phyloP scores from a whole-genome alignment of 2,888 invertebrate species.

The Oxycera nigricornis region DNA sequence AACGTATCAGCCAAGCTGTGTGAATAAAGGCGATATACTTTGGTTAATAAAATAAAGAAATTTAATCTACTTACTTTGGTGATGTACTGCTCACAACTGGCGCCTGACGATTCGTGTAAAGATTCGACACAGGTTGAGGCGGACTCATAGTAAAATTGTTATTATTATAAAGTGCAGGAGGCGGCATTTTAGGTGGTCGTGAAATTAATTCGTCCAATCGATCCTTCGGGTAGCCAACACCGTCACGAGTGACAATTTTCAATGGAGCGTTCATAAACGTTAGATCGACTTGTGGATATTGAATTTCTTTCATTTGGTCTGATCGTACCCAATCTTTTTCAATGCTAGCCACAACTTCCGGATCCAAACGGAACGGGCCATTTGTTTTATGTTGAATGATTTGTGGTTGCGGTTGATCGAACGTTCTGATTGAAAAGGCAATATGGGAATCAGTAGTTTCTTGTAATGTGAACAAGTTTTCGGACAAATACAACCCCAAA shows the following conservation, averaged over 20 bases:
- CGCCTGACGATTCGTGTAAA: constrained; percentile 38
- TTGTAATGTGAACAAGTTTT: too few species aligned
- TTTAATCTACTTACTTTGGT: constrained; percentile 27
- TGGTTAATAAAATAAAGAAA: background rate
- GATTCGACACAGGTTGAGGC: constrained; percentile 51
- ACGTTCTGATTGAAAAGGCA: constrained; percentile 54
- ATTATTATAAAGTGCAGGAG: constrained; percentile 53
- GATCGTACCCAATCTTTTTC: constrained; percentile 65
- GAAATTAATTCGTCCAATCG: constrained; percentile 58
- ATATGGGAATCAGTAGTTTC: too few species aligned
- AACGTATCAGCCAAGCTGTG: constrained; percentile 58
- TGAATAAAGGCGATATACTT: background rate
- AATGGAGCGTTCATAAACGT: constrained; percentile 63
- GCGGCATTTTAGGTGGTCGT: constrained; percentile 51
- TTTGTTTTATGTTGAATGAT: constrained; percentile 62
- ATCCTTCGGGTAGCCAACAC: constrained; percentile 60
- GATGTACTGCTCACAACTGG: constrained; percentile 41
- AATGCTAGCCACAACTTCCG: constrained; percentile 72
- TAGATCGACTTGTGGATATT: constrained; percentile 57
- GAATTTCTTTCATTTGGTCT: constrained; percentile 62
- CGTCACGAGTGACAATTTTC: constrained; percentile 64
- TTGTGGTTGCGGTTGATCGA: constrained; percentile 55
- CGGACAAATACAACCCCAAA: too few species aligned
- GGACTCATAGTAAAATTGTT: constrained; percentile 55
- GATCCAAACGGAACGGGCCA: constrained; percentile 82